Conservation (phyloP, 2,113 vertebrate species). For the Nibea coibor region DNA sequence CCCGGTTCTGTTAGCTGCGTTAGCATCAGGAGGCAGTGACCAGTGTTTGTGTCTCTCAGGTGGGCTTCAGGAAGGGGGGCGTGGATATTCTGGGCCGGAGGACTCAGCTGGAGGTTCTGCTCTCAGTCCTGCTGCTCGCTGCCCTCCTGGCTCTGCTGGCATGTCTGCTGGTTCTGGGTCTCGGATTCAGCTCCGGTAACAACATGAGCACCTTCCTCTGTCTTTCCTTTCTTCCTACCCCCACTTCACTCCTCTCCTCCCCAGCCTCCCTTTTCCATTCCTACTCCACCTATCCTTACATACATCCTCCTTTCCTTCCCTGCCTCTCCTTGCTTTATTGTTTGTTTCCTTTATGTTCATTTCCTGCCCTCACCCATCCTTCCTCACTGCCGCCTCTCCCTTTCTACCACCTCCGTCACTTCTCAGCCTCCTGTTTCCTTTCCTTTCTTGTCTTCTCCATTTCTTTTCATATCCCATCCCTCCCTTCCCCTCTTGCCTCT, state of each 20-base stretch:
- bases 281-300: not conserved
- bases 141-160: conserved; percentile 87
- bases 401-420: not conserved
- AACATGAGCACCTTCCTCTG: not conserved
- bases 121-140: conserved; percentile 84
- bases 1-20: too few relatives aligned
- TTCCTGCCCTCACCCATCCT: not conserved
- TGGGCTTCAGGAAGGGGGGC: conserved; percentile 91
- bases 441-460: not conserved
- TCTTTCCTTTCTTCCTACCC: not conserved
- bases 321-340: not conserved
- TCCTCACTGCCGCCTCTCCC: not conserved
- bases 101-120: conserved; percentile 90
- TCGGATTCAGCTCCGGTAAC: conserved; percentile 86
- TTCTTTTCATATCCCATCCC: not conserved
- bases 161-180: conserved; percentile 87
- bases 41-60: conserved; percentile 74
- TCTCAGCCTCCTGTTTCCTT: not conserved
- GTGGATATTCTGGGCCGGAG: conserved; percentile 81
- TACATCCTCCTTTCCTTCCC: not conserved
- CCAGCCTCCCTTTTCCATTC: not conserved
- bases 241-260: not conserved
- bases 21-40: not conserved
- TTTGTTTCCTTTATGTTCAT: not conserved
- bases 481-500: not conserved